A percentile compares a stretch with the other conserved stretches of the same genome.
Conservation (phyloP, 2,113 vertebrate species). For the Protobothrops flavoviridis region DNA sequence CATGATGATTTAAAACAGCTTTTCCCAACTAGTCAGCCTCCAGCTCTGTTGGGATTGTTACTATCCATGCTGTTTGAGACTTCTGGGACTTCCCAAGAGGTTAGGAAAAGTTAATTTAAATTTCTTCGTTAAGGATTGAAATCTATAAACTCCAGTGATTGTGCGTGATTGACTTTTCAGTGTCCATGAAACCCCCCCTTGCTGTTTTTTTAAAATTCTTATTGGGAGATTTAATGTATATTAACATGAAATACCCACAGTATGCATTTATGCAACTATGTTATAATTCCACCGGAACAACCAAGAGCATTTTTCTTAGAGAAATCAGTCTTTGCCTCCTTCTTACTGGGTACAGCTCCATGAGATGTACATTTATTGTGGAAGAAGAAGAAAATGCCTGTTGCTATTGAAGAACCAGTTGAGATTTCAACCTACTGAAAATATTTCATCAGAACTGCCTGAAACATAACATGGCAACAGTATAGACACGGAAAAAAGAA, state of each 20-base stretch:
- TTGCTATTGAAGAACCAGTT: neutral
- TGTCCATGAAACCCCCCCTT: neutral
- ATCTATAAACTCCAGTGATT: neutral
- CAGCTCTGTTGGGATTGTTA: neutral
- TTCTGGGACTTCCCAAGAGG: neutral
- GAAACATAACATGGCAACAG: neutral
- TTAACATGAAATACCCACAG: neutral
- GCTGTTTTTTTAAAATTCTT: neutral
- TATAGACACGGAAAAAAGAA: neutral
- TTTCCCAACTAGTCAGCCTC: neutral
- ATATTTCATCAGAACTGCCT: neutral
- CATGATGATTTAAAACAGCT: neutral
- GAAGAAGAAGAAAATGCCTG: neutral
- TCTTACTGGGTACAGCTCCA: neutral
- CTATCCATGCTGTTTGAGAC: neutral
- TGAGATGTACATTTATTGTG: neutral
- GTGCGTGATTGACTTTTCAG: neutral
- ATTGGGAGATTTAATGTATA: neutral
- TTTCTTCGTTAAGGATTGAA: neutral
- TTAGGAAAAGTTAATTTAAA: neutral
- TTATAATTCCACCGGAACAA: neutral
- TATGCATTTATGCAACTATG: neutral
- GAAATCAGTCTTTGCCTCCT: neutral
- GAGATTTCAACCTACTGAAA: neutral
- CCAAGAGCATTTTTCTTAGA: neutral